Evolutionary conservation across 2,888 invertebrate species (phyloP), one percentile per base, ranked within the genome.

Genomic region (Yponomeuta evonymella): DNA sequence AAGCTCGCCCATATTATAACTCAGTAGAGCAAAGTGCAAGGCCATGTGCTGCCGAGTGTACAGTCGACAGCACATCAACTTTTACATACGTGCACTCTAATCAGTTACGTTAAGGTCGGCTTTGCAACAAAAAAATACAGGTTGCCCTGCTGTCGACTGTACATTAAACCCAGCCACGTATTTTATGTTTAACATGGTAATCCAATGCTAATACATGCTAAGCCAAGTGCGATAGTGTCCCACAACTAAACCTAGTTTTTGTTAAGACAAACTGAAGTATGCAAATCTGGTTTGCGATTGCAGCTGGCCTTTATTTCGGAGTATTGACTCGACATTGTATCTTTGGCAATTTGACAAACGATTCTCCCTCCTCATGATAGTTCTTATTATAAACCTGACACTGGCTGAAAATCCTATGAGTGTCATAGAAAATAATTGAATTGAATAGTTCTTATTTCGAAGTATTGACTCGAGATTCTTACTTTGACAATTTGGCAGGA

Each of bases 191-290:
- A 67, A 43, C 67, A 67, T 67, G 71, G 72, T 77, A 72, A 75
- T 79, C 79, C 74, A 75, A 76, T 77, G 78, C 74, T 77, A 78
- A 79, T 77, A 77, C 77, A 76, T 75, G 76, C 73, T 75, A 77
- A 78, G 76, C 75, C 72, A 58, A 64, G 69, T 30, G 73, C 75
- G 74, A 77, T 75, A 77, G 74, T 71, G 73, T 71, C 72, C 73
- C 70, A 70, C 72, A 12, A 43, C 10, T 64, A 64, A 29, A 58
- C 51, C 51, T 58, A 15, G 64, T 64, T 64, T 64, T 64, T 64
- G 23, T 64, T 64, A 4, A 5, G 64, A 63, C 29, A 64, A 23
- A 64, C 64, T 64, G 23, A 29, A 30, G 64, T 23, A 29, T 64
- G 10, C 23, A 30, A 64, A 23, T 23, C 29, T 64, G 29, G 29